These are phyloP conservation scores for Pocillopora verrucosa DNA, from an alignment of 64 coral and sea anemone species.

Conservation along the genomic window DNA sequence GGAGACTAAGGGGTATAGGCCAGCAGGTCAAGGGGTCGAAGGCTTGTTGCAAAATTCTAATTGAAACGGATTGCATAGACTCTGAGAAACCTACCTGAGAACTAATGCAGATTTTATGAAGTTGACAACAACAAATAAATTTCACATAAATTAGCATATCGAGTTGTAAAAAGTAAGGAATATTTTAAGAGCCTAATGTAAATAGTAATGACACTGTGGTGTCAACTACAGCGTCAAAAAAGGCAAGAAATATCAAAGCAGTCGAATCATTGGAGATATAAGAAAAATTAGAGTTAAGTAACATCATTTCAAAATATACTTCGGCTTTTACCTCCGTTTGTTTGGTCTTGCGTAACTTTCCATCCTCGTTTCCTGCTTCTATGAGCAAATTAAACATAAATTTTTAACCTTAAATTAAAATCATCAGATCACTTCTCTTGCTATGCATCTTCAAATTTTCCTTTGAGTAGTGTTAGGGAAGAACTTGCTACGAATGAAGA, in stretches of 20 bases:
- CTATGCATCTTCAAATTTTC: not conserved
- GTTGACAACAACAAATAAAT: not conserved
- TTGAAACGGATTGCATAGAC: too few species aligned
- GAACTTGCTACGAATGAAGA: not conserved
- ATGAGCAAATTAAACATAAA: not conserved
- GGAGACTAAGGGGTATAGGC: too few species aligned
- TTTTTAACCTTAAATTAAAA: not conserved
- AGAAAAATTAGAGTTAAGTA: too few species aligned
- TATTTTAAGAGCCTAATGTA: not conserved
- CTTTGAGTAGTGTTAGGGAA: not conserved
- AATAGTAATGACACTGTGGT: too few species aligned
- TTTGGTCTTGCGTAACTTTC: slow-evolving; percentile 9
- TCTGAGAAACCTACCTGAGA: not conserved
- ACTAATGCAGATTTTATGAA: slow-evolving; percentile 4
- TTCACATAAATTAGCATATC: not conserved
- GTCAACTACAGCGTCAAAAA: too few species aligned
- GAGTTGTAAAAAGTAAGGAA: not conserved
- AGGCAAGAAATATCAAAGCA: too few species aligned
- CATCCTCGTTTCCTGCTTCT: not conserved
- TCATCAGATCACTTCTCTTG: not conserved
- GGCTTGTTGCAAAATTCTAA: too few species aligned
- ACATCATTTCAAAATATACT: too few species aligned
- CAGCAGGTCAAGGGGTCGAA: too few species aligned
- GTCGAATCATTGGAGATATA: too few species aligned
- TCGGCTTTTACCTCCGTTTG: slow-evolving; percentile 9